Evolutionary conservation across 2,888 invertebrate species (phyloP).

Genomic region (Orthosia gracilis): DNA sequence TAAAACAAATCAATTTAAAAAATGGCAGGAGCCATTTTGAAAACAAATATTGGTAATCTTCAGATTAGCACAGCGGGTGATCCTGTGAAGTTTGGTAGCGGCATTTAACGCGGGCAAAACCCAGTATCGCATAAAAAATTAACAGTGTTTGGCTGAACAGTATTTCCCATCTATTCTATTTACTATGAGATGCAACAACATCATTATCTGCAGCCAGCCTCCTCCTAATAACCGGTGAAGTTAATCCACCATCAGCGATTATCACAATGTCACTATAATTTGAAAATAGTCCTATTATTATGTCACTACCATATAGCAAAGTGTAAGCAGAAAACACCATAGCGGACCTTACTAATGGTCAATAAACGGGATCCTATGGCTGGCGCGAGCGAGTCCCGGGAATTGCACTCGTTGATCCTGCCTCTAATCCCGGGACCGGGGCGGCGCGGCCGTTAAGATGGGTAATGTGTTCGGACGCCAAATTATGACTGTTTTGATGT

Average conservation of each 20-base stretch:
- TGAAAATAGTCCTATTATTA: constrained; percentile 66
- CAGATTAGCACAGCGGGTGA: too few relatives aligned
- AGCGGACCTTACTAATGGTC: constrained; percentile 74
- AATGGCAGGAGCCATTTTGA: too few relatives aligned
- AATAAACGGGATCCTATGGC: constrained; percentile 77
- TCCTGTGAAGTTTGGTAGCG: too few relatives aligned
- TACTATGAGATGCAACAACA: neutral
- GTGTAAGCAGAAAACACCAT: constrained; percentile 68
- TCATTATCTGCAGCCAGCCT: neutral
- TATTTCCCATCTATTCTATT: neutral
- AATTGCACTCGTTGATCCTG: constrained; percentile 75
- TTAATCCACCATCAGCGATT: constrained; percentile 49
- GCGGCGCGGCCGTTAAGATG: constrained; percentile 70
- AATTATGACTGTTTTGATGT: constrained; percentile 68
- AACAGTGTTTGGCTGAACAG: too few relatives aligned
- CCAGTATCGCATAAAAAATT: too few relatives aligned
- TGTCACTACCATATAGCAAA: constrained; percentile 62
- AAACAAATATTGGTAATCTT: too few relatives aligned
- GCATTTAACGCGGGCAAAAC: too few relatives aligned
- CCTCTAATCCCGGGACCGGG: constrained; percentile 73
- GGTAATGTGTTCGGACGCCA: constrained; percentile 66
- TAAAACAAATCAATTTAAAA: too few relatives aligned
- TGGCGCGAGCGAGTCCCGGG: constrained; percentile 68
- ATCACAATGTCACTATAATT: constrained; percentile 62
- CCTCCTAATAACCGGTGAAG: constrained; percentile 22